These are phyloP conservation scores for Campopleginae sp. DNA, from an alignment of 2,888 invertebrate genomes.

Conservation along the genomic window DNA sequence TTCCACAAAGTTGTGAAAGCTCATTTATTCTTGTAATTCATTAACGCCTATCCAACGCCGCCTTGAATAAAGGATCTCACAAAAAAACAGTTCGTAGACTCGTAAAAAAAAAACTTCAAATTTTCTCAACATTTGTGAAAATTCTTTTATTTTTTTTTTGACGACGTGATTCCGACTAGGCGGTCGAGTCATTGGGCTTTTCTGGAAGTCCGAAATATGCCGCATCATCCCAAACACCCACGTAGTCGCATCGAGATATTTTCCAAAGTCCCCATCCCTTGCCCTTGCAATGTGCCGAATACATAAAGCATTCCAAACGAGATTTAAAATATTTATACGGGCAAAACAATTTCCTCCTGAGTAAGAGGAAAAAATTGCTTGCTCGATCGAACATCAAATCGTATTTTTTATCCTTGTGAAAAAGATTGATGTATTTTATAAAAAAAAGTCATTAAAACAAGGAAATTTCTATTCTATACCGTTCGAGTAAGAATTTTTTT, in stretches of 20 bases:
- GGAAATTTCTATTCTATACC: not conserved
- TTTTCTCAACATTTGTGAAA: not conserved
- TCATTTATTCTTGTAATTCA: not conserved
- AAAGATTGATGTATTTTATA: not conserved
- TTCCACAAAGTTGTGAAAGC: not conserved
- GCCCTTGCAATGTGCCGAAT: not conserved
- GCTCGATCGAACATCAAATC: not conserved
- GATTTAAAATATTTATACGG: not conserved
- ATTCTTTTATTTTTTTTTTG: not conserved
- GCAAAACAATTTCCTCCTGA: not conserved
- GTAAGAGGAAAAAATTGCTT: not conserved
- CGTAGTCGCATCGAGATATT: constrained; percentile 11
- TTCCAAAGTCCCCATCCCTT: not conserved
- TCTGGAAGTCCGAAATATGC: constrained; percentile 6
- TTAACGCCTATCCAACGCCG: not conserved
- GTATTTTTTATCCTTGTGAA: not conserved
- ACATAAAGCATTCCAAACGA: not conserved
- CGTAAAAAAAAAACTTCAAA: not conserved
- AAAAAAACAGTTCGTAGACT: not conserved
- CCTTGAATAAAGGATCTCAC: not conserved
- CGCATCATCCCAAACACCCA: constrained; percentile 25
- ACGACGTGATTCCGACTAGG: not conserved
- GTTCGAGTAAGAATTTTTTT: not conserved
- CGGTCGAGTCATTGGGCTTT: not conserved
- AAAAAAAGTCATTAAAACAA: not conserved